Base-by-base conservation (phyloP, 2,797 vertebrate genomes). In the Rhabdophis nuchalis region DNA sequence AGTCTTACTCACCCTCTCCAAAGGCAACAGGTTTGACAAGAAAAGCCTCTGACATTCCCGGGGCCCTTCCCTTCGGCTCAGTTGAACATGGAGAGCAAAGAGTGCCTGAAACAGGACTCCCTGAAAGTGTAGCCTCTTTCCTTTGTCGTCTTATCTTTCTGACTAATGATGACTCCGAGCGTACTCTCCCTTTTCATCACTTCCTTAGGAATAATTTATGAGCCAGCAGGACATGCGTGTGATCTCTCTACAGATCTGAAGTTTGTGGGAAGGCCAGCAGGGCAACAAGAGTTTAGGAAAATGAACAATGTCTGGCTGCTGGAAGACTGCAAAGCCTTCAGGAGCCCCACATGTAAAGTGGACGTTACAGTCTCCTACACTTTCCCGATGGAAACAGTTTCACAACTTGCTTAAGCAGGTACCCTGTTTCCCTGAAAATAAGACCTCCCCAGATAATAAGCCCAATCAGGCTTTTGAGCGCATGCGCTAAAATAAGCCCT, bases 1-100 rank as follows among this genome's bases (percentile, higher is more conserved):
- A 3, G 32, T 23, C n/a, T 95, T 95, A 92, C 94, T 36, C 86
- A 97, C 94, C 94, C 82, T 41, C 64, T 93, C 12, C 57, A 94
- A 68, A 91, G 14, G 53, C 94, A 96, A 93, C 97, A 97, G 97
- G 97, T 97, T 96, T 12, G 0, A 96, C 97, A 94, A 95, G 97
- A 96, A 97, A 92, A 96, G 94, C 94, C 53, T 18, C 46, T 56
- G 29, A 52, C 91, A 25, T 96, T 95, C 94, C 50, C 86, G 93
- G 95, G 86, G 86, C 93, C 91, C 94, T 96, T 95, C 94, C 95
- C 93, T 94, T 93, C 52, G 29, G 5, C 86, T 93, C 94, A 18
- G 94, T 46, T 92, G 95, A 95, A 97, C 96, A 86, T 7, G 16
- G 27, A 46, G 56, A 7, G 41, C n/a, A 54, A 25, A 23, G 61